Evolutionary conservation across 1,140 invertebrate species (phyloP).

Genomic region (Drosophila truncata): DNA sequence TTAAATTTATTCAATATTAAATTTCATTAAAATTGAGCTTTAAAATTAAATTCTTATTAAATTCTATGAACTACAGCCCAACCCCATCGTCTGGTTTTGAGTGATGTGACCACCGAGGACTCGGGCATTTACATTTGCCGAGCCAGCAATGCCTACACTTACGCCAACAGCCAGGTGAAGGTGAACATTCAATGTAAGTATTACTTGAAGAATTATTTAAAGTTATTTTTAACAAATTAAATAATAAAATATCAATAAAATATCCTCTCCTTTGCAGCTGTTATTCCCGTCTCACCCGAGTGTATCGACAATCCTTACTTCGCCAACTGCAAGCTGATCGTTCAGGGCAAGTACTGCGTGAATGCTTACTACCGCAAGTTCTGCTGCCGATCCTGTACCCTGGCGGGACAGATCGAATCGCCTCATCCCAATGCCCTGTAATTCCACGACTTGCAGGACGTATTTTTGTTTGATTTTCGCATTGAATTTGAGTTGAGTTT

Average conservation of each 20-base stretch:
- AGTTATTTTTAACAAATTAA: neutral
- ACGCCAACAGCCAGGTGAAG: conserved; percentile 87
- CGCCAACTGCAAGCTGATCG: conserved; percentile 95
- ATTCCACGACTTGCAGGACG: conserved; percentile 53
- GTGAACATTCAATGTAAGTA: conserved; percentile 90
- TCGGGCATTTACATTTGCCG: conserved; percentile 92
- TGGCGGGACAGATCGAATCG: conserved; percentile 89
- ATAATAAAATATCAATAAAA: neutral
- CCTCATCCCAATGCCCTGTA: conserved; percentile 78
- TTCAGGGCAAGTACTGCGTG: conserved; percentile 92
- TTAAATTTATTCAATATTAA: too few species aligned
- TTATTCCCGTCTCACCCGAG: conserved; percentile 89
- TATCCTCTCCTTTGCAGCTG: conserved; percentile 86
- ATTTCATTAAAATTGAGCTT: too few species aligned
- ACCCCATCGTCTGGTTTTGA: conserved; percentile 89
- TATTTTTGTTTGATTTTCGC: conserved; percentile 56
- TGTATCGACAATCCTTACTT: conserved; percentile 96
- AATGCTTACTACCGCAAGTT: conserved; percentile 96
- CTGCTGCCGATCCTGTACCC: conserved; percentile 96
- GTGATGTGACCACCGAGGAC: conserved; percentile 88
- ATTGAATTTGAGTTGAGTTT: conserved; percentile 66
- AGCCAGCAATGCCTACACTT: conserved; percentile 90
- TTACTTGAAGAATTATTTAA: neutral
- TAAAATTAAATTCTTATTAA: too few species aligned
- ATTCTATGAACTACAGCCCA: conserved; percentile 63